Conservation (phyloP, 2,113 vertebrate genomes). For the Halichoeres trimaculatus region DNA sequence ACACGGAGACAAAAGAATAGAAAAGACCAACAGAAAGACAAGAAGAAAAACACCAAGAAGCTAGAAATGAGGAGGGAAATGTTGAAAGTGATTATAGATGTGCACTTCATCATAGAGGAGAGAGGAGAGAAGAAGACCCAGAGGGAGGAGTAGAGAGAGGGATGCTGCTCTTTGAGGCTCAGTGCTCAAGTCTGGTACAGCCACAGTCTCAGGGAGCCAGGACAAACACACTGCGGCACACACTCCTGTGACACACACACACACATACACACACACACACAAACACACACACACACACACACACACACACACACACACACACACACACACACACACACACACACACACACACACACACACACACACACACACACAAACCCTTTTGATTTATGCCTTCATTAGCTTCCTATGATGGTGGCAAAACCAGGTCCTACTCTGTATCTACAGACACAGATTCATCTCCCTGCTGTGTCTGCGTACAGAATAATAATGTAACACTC, state of each 20-base stretch:
- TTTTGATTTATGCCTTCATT: conserved; percentile 52
- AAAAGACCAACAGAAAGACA: not conserved
- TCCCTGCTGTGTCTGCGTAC: too few species aligned
- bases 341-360: too few species aligned
- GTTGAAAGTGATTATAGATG: not conserved
- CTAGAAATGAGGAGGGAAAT: not conserved
- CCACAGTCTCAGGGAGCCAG: not conserved
- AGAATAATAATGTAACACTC: not conserved
- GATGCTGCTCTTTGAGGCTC: conserved; percentile 19
- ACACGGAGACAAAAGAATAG: not conserved
- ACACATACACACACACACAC: conserved; percentile 2
- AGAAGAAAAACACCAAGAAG: not conserved
- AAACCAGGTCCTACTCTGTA: not conserved
- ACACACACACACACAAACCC: not conserved
- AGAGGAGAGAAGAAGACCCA: not conserved
- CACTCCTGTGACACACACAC: conserved; percentile 17
- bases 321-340: too few species aligned
- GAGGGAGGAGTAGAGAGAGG: conserved; percentile 7
- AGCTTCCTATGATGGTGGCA: conserved; percentile 7
- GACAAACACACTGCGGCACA: conserved; percentile 29
- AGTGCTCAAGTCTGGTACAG: not conserved
- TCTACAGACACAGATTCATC: not conserved
- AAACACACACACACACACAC: conserved; percentile 1
- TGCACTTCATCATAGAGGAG: not conserved
- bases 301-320: conserved; percentile 20